Conservation (phyloP, 2,113 vertebrate genomes). For the Gambusia holbrooki region DNA sequence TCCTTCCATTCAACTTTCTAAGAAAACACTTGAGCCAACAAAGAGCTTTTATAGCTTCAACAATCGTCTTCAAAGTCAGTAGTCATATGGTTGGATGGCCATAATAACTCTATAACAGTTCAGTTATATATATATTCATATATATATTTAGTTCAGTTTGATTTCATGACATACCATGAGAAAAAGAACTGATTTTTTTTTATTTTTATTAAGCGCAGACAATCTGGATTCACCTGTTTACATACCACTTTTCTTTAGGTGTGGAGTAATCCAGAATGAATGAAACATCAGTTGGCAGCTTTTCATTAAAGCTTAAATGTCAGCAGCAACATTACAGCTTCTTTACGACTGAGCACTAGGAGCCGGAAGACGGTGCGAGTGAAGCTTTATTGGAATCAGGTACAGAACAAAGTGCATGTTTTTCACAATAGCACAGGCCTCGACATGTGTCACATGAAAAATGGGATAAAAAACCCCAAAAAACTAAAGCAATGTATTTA, state of each 20-base stretch:
- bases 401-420: constrained; percentile 19
- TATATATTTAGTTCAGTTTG: too few species aligned
- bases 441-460: not conserved
- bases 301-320: not conserved
- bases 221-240: not conserved
- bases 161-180: too few species aligned
- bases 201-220: not conserved
- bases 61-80: too few species aligned
- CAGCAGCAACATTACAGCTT: not conserved
- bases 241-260: not conserved
- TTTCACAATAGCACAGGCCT: constrained; percentile 6
- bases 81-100: not conserved
- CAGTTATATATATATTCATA: too few species aligned
- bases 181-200: too few species aligned
- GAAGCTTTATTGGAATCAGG: constrained; percentile 56
- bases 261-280: not conserved
- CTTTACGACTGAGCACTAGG: not conserved
- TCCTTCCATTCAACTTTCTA: too few species aligned
- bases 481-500: constrained; percentile 7
- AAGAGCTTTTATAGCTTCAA: too few species aligned
- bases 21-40: too few species aligned
- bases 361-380: constrained; percentile 18
- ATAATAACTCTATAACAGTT: not conserved
- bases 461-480: constrained; percentile 9
- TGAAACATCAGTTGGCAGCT: not conserved